Conservation (phyloP, 2,113 vertebrate genomes). For the Hypocryptadius cinnamomeus region DNA sequence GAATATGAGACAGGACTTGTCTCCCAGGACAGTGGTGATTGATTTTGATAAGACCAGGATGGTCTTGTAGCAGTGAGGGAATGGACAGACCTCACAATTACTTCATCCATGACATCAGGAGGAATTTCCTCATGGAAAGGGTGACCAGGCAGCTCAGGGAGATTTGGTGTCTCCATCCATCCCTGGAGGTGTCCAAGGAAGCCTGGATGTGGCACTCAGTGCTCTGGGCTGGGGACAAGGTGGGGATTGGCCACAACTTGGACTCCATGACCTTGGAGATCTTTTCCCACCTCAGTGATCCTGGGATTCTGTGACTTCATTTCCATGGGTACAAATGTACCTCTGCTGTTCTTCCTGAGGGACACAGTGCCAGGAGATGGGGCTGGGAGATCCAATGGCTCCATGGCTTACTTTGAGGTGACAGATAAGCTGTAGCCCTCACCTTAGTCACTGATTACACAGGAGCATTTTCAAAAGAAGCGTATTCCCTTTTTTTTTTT, state of each 20-base stretch:
- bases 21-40: not conserved
- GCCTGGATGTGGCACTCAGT: not conserved
- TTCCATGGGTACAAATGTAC: not conserved
- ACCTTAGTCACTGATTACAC: not conserved
- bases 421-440: not conserved
- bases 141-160: not conserved
- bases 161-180: not conserved
- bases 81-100: not conserved
- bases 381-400: not conserved
- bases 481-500: not conserved
- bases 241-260: fast-evolving
- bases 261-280: not conserved
- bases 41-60: not conserved
- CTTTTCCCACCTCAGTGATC: not conserved
- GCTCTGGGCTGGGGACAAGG: not conserved
- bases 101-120: not conserved
- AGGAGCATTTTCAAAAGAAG: not conserved
- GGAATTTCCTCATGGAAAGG: not conserved
- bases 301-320: not conserved
- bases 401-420: not conserved
- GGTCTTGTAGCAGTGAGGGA: not conserved
- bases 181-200: not conserved
- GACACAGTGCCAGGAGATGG: not conserved
- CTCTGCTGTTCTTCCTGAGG: not conserved
- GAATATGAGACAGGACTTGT: not conserved